Evolutionary conservation across 2,888 invertebrate species (phyloP), one percentile per base, ranked within the genome.

Genomic region (Lysandra bellargus): DNA sequence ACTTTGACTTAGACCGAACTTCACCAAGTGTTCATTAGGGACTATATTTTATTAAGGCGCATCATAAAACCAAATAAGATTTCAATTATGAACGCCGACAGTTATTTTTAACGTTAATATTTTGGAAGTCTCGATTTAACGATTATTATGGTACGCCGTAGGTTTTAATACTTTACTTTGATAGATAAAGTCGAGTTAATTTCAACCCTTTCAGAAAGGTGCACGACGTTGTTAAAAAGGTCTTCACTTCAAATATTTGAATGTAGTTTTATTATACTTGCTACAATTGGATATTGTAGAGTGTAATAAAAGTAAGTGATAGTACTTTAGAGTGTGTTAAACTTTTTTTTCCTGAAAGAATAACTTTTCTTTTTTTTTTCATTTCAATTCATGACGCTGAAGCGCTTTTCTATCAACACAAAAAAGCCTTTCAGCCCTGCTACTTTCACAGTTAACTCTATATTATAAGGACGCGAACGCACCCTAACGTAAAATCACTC

Each of bases 1-100:
- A 79, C 79, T 79, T 79, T 60, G 74, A 60, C 30, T 57, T 57
- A 76, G 76, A 53, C 53, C 49, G 53, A 76, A 76, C 76, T 76
- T 76, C 53, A 33, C 75, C 30, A 76, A 76, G 76, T 76, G 76
- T 57, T 76, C 76, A 76, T 53, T 75, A 53, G 76, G 57, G 76
- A 53, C 9, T 74, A 40, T 44, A 74, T 61, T 78, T 74, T 78
- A 79, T 79, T 74, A 73, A 78, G 60, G 23, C 53, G 73, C 57
- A 74, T 57, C 73, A 74, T 74, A 74, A 74, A 74, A 75, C 44
- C 53, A 14, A 76, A 33, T 30, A 33, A 57, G 57, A 17, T 49
- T 75, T 75, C 49, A 44, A 53, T 75, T 53, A 75, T 75, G 49
- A 53, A 76, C 53, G 33, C 53, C 23, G 53, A 23, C n/a, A 23